These are phyloP conservation scores for Ypsolopha scabrella DNA, from an alignment of 2,888 invertebrate species.

Conservation along the genomic window DNA sequence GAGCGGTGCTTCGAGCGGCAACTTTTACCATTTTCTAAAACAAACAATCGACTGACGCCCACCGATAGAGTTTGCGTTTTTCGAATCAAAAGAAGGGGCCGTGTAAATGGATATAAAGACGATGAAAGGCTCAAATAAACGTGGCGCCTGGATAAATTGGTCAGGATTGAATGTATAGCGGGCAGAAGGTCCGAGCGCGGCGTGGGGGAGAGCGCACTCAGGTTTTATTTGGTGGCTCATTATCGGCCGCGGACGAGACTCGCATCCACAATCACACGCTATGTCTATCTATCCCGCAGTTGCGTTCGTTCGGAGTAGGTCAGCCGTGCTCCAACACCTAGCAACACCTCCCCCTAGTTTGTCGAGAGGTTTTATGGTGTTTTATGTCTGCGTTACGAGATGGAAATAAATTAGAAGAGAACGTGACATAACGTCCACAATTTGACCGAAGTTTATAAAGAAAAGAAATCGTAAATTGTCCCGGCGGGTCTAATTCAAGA, in stretches of 20 bases:
- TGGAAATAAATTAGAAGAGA: no score
- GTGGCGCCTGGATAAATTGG: neutral
- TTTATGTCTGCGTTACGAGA: no score
- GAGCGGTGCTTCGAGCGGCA: no score
- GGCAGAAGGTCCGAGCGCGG: neutral
- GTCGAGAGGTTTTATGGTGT: no score
- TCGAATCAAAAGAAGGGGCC: neutral
- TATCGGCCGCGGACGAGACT: constrained; percentile 25
- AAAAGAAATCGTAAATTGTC: no score
- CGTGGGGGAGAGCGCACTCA: constrained; percentile 15
- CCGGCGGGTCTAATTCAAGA: no score
- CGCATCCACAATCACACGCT: constrained; percentile 13
- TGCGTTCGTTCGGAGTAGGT: no score
- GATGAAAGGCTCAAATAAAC: constrained; percentile 1
- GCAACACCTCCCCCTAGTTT: no score
- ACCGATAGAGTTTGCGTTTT: neutral
- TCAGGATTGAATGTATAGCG: neutral
- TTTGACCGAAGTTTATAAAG: no score
- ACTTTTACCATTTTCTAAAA: neutral
- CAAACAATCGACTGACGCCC: neutral
- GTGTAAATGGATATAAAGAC: neutral
- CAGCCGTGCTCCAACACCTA: no score
- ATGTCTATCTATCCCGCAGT: neutral
- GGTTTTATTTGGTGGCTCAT: constrained; percentile 18
- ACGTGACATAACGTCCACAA: no score